Evolutionary conservation across 1,140 invertebrate genomes (phyloP), one percentile per base, ranked within the genome.

Genomic region (Orchestia grillus): DNA sequence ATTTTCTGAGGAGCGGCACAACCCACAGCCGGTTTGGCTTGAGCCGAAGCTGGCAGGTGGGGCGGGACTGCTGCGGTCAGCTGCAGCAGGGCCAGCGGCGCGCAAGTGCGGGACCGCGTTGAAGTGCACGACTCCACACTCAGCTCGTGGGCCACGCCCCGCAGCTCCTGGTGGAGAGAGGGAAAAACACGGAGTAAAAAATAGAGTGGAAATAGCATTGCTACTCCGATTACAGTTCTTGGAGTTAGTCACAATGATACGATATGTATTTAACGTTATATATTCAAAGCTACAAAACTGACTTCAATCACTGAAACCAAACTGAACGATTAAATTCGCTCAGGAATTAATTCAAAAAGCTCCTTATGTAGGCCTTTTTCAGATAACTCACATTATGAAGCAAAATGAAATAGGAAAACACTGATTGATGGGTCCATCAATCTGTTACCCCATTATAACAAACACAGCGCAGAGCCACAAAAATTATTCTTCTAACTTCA

Each of bases 81-180:
- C 92, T 94, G 92, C 44, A 94, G 92, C 43, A 94, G 36, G 0
- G 92, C 92, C 0, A 44, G 43, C 3, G 92, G 92, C 43, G 43
- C 44, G 44, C 92, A 94, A 11, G 44, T 15, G 92, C 92, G 92
- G 43, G 92, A 94, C 3, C 44, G 92, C 40, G 92, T 47, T 8
- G 92, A 47, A 3, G 44, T 94, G 92, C 92, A 44, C 6, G 92
- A 94, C 43, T 44, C 92, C 8, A 94, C 44, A 40, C 92, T 45
- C 44, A 94, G 92, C 36, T 94, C 92, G 92, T 94, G 92, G 0
- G 92, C 41, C 44, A 94, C 92, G 92, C 92, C 92, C 36, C 92
- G 16, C 44, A 94, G 36, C 44, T 94, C 92, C 92, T 94, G 92
- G 16, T 15, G 36, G 44, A 28, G 11, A 0, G 4, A 41, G 4